These are phyloP conservation scores for Sarotherodon lohbergeri DNA, from an alignment of 2,113 vertebrate genomes.

Conservation along the genomic window DNA sequence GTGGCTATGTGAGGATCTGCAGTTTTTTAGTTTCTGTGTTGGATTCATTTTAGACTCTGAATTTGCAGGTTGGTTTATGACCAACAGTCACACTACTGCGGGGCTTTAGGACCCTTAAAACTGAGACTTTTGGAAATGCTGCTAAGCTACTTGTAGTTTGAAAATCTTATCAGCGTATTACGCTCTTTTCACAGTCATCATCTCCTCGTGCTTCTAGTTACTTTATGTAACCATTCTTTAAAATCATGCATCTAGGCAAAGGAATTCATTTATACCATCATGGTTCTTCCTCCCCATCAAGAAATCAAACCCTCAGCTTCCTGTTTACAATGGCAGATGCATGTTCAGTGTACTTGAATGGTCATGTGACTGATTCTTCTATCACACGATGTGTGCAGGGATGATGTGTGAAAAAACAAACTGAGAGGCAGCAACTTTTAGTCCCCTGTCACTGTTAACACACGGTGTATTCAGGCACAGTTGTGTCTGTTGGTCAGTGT, in stretches of 20 bases:
- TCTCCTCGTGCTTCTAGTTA: neutral
- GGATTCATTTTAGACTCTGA: neutral
- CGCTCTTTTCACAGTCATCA: fast-evolving
- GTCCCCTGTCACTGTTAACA: neutral
- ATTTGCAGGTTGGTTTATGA: neutral
- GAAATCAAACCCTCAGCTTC: neutral
- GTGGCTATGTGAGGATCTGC: neutral
- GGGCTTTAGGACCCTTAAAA: neutral
- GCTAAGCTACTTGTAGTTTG: fast-evolving
- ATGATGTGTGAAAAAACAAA: neutral
- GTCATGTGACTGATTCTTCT: neutral
- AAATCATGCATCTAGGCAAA: neutral
- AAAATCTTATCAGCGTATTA: fast-evolving
- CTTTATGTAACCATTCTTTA: neutral
- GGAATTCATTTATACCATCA: fast-evolving
- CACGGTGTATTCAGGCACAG: neutral
- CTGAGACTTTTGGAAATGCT: fast-evolving
- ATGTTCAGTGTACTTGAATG: neutral
- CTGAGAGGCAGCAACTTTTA: neutral
- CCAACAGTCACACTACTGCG: neutral
- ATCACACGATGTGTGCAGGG: neutral
- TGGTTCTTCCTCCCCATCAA: neutral
- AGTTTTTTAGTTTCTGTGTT: neutral
- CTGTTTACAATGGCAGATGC: neutral
- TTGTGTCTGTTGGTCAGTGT: neutral